Base-by-base conservation (phyloP, 2,113 vertebrate species). In the Ictidomys tridecemlineatus region DNA sequence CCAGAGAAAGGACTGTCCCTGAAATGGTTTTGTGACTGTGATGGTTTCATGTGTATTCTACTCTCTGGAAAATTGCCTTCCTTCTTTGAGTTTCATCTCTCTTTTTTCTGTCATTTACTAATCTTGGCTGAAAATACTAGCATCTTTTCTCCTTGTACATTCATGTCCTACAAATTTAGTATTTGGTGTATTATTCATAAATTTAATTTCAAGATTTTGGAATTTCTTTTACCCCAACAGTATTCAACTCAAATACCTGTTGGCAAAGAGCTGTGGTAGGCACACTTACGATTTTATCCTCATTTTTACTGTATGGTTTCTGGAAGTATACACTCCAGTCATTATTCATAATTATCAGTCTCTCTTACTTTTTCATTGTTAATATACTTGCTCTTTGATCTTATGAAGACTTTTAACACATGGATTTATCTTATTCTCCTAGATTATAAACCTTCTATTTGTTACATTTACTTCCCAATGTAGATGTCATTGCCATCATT, bases 1-100 rank as follows among this genome's bases (percentile, higher is more conserved):
- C 4, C n/a, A 28, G 2, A 11, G 39, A 51, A 34, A 0, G 20
- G 4, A 30, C 37, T 7, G 7, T 3, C 39, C 32, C 13, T 37
- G 26, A 17, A 37, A 42, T 74, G 56, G 28, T 34, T 65, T 77
- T 63, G 61, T 63, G 24, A 63, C 61, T 63, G 61, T 63, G 45
- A n/a, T 74, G 56, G 42, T 34, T 65, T 77, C 2, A 0, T 22
- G 45, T 30, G 20, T 92, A 14, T 20, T 79, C 34, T 2, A 14
- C 53, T 58, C 34, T 58, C 30, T 39, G 30, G 42, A 51, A 73
- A 70, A 53, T 30, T n/a, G 18, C 16, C 63, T 63, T 79, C 42
- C 45, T 73, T 58, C 10, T 77, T 37, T 94, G 20, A 56, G 34
- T 85, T 8, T 16, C 61, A 34, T 51, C 22, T 30, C 24, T 67